Percentiles rank a stretch among this genome's conserved stretches.
phyloP scores from a whole-genome alignment of 2,113 vertebrate genomes.

The Pedionomus torquatus region DNA sequence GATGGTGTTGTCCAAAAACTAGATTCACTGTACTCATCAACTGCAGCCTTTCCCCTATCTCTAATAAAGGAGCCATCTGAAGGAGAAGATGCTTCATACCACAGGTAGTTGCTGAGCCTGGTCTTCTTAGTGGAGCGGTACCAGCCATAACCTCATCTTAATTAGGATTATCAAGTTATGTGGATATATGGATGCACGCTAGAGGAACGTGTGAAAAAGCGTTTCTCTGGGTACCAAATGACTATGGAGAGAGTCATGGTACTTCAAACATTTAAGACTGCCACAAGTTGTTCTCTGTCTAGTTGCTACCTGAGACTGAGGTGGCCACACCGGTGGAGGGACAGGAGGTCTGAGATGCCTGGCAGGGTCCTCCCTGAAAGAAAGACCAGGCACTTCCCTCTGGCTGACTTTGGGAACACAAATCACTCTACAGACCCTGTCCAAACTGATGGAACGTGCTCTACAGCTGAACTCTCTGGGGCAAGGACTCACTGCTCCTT shows the following conservation, averaged over 20 bases:
- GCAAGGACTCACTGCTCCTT: background rate
- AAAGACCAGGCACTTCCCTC: background rate
- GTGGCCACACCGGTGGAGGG: background rate
- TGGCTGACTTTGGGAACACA: background rate
- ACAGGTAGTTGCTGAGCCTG: background rate
- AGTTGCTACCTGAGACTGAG: background rate
- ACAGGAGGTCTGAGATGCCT: background rate
- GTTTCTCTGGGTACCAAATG: background rate
- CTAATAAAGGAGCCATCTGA: background rate
- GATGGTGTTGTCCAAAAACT: background rate
- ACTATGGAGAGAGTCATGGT: background rate
- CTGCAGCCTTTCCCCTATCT: background rate
- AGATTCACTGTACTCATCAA: background rate
- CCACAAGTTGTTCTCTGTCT: background rate
- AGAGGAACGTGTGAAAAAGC: background rate
- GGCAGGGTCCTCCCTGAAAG: background rate
- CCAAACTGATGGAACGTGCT: background rate
- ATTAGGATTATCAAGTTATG: background rate
- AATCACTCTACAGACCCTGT: background rate
- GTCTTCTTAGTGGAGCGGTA: fast-evolving
- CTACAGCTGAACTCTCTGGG: background rate
- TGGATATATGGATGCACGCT: background rate
- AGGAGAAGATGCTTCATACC: background rate
- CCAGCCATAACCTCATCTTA: background rate
- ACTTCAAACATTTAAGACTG: background rate